Conservation (phyloP, 2,113 vertebrate species). For the Cranoglanis bouderius region DNA sequence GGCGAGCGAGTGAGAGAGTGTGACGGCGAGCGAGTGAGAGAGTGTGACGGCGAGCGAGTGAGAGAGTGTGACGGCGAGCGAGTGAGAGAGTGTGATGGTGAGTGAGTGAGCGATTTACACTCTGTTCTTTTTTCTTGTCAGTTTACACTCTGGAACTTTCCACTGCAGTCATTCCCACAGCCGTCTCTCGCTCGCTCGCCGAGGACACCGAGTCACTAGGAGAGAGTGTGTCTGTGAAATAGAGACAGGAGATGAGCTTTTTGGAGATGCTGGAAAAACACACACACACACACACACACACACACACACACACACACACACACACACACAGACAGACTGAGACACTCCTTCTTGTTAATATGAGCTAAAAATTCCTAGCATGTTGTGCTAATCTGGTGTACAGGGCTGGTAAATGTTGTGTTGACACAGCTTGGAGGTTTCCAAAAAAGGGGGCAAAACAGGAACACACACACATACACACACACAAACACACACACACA, state of each 20-base stretch:
- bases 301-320: constrained; percentile 2
- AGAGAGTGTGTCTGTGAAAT: constrained; percentile 34
- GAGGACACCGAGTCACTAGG: constrained; percentile 37
- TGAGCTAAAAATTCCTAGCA: background rate
- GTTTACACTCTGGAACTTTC: constrained; percentile 49
- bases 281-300: background rate
- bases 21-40: too few species aligned
- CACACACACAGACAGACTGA: background rate
- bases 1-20: too few species aligned
- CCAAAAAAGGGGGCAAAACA: background rate
- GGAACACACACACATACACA: background rate
- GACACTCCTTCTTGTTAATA: background rate
- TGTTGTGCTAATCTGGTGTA: background rate
- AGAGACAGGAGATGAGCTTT: constrained; percentile 8
- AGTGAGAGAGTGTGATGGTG: too few species aligned
- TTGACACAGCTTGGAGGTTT: background rate
- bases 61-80: too few species aligned
- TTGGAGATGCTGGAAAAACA: constrained; percentile 38
- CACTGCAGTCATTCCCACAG: constrained; percentile 11
- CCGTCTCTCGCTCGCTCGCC: background rate
- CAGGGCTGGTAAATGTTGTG: background rate
- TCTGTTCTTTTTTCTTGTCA: background rate
- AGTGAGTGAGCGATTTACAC: background rate
- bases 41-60: too few species aligned
- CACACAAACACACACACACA: background rate